Percentiles rank a stretch among this genome's conserved stretches.
phyloP scores from a whole-genome alignment of 2,888 invertebrate species.

The Pristionchus fissidentatus region DNA sequence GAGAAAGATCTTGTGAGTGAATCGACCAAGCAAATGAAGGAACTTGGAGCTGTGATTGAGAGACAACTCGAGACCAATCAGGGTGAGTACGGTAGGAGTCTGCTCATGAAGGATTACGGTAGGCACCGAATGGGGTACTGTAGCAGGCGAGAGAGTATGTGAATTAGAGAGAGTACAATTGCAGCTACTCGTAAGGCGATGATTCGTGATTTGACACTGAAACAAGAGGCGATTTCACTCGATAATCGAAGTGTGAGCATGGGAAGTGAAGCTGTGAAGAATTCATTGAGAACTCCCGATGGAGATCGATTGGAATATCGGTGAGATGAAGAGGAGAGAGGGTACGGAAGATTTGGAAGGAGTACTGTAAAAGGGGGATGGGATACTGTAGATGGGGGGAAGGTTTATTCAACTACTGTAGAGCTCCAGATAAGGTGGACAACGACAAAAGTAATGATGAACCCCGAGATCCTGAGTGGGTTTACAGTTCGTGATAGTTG shows the following conservation, averaged over 20 bases:
- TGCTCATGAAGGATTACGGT: too few species aligned
- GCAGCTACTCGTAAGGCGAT: constrained; percentile 65
- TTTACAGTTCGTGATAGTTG: background rate
- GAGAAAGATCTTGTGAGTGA: constrained; percentile 69
- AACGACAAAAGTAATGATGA: too few species aligned
- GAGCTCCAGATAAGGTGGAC: too few species aligned
- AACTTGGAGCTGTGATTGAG: constrained; percentile 66
- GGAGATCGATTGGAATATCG: constrained; percentile 63
- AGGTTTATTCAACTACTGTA: too few species aligned
- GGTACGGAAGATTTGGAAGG: too few species aligned
- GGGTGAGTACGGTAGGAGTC: too few species aligned
- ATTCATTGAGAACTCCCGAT: constrained; percentile 59
- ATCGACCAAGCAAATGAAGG: constrained; percentile 65
- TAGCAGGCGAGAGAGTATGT: too few species aligned
- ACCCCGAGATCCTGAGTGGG: too few species aligned
- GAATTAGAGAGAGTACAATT: constrained; percentile 21
- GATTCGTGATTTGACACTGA: constrained; percentile 68
- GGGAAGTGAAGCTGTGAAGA: constrained; percentile 57
- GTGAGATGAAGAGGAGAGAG: too few species aligned
- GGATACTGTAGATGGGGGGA: background rate
- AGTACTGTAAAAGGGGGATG: background rate
- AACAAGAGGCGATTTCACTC: constrained; percentile 70
- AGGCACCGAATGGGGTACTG: background rate
- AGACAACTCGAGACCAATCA: constrained; percentile 68
- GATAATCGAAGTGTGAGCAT: constrained; percentile 62